phyloP scores from a whole-genome alignment of 2,113 vertebrate species.

The Cinclus mexicanus region DNA sequence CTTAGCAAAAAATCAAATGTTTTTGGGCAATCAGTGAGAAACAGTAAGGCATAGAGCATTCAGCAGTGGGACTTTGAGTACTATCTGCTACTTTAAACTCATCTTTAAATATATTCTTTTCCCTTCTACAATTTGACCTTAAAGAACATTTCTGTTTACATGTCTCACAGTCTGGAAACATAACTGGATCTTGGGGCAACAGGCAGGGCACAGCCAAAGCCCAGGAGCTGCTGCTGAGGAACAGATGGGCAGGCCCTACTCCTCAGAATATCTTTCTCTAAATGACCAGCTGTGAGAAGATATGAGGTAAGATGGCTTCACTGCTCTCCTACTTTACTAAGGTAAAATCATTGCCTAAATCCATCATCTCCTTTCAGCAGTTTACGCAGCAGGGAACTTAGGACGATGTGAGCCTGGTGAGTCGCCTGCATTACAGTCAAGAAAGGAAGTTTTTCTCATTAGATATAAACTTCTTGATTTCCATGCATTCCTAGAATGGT shows the following conservation, averaged over 20 bases:
- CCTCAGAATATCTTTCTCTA: neutral
- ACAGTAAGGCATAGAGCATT: neutral
- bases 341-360: neutral
- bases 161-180: neutral
- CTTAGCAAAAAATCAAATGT: neutral
- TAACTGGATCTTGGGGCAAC: neutral
- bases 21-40: neutral
- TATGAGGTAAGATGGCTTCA: neutral
- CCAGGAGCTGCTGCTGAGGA: neutral
- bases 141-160: neutral
- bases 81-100: neutral
- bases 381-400: neutral
- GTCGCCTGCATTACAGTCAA: neutral
- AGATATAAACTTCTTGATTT: neutral
- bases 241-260: fast-evolving
- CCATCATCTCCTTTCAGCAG: neutral
- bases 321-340: neutral
- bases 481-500: neutral
- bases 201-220: neutral
- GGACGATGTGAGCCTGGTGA: neutral
- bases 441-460: neutral
- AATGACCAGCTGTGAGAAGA: neutral
- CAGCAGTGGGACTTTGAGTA: neutral
- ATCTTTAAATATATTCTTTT: neutral
- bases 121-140: neutral